Conservation (phyloP, 2,888 invertebrate species). For the Criorhina ranunculi region DNA sequence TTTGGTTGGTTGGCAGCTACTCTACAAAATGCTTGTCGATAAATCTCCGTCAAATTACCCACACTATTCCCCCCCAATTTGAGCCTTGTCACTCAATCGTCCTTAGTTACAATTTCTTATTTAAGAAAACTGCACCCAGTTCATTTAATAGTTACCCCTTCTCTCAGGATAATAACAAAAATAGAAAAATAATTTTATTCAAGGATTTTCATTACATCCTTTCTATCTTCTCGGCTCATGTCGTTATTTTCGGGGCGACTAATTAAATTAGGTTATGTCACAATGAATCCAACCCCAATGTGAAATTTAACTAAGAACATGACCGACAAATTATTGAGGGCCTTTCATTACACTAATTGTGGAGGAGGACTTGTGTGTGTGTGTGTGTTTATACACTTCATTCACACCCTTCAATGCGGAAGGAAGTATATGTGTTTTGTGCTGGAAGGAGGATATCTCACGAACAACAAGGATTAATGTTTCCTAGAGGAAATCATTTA, state of each 20-base stretch:
- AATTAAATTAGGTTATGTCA: slow-evolving; percentile 61
- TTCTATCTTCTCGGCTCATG: not conserved
- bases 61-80: not conserved
- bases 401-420: slow-evolving; percentile 50
- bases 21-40: not conserved
- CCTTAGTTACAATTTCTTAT: slow-evolving; percentile 7
- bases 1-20: not conserved
- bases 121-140: slow-evolving; percentile 29
- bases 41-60: not conserved
- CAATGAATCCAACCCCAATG: slow-evolving; percentile 49
- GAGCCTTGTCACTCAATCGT: not conserved
- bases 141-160: slow-evolving; percentile 10
- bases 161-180: not conserved
- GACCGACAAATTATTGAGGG: slow-evolving; percentile 55
- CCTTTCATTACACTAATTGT: slow-evolving; percentile 63
- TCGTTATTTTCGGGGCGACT: slow-evolving; percentile 29
- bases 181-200: slow-evolving; percentile 30
- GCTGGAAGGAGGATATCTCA: slow-evolving; percentile 26
- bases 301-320: slow-evolving; percentile 42
- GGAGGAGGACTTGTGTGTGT: slow-evolving; percentile 33
- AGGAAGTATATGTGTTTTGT: slow-evolving; percentile 11
- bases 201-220: slow-evolving; percentile 34
- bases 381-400: slow-evolving; percentile 26
- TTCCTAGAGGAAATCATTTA: slow-evolving; percentile 63
- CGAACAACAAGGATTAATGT: slow-evolving; percentile 50